Base-by-base conservation (phyloP, 2,113 vertebrate genomes). In the Pangasianodon hypophthalmus region DNA sequence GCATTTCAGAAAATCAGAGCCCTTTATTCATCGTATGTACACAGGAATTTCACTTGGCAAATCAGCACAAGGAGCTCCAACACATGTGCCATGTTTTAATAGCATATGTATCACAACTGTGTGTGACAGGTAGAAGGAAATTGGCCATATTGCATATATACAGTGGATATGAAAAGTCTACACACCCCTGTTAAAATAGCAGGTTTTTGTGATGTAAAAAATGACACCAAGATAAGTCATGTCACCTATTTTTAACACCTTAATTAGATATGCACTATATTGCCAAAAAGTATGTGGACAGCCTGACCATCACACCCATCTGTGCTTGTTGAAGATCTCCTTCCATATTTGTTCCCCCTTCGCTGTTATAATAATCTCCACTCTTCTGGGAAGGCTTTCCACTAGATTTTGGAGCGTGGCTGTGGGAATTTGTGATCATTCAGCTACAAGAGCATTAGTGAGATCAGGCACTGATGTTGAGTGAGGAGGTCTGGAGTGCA, bases 1-100 rank as follows among this genome's bases (percentile, higher is more conserved):
- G 87, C 92, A 71, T 89, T 48, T 75, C 44, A 79, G 75, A 48
- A 44, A 79, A 48, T 48, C 41, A 44, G 37, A 75, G 21, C 67
- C 67, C 3, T 79, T 79, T 1, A 11, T 48, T 46, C 24, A 48
- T 79, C 26, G 13, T 3, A 29, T 71, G 48, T 52, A n/a, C 77
- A 81, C 44, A 16, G 0, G 21, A 6, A 52, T 52, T 29, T 80
- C 14, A 32, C 32, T 6, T 9, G n/a, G n/a, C 24, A 77, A 79
- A 48, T 29, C 24, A 79, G 32, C 29, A 79, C 44, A 79, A 46
- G 9, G 7, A 26, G 7, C 2, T 79, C 44, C 24, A 50, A 79
- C 24, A 79, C 8, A 77, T 46, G 41, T 21, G 44, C n/a, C 67
- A 32, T 32, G n/a, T 1, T 41, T 6, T 73, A 41, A 73, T 32